Conservation (phyloP, 2,888 invertebrate species). For the Clivina fossor region DNA sequence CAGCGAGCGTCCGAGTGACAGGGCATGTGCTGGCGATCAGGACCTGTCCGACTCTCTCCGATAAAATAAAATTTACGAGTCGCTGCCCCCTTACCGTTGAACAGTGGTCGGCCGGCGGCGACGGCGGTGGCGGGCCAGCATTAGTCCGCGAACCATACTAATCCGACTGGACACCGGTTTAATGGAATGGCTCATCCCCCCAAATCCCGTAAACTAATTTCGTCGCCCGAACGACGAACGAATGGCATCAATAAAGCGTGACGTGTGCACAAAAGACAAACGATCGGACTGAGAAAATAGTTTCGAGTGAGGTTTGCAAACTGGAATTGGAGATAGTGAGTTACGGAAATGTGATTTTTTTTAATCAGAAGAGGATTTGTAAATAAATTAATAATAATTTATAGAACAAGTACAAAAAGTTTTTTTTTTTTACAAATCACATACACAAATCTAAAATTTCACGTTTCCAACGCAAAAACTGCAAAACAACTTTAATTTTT, state of each 20-base stretch:
- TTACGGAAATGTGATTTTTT: too few relatives aligned
- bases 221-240: slow-evolving; percentile 40
- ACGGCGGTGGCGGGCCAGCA: slow-evolving; percentile 13
- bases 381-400: too few relatives aligned
- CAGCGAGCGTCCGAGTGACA: too few relatives aligned
- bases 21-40: too few relatives aligned
- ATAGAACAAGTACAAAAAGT: too few relatives aligned
- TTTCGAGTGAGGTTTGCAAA: too few relatives aligned
- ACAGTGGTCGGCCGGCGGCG: not conserved
- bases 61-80: slow-evolving; percentile 48
- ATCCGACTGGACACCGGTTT: slow-evolving; percentile 39
- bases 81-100: too few relatives aligned
- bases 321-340: too few relatives aligned
- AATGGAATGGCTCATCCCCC: slow-evolving; percentile 46
- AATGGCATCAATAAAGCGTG: slow-evolving; percentile 39
- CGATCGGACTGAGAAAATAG: too few relatives aligned
- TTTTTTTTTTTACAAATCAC: slow-evolving; percentile 4
- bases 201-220: slow-evolving; percentile 47
- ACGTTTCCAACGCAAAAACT: not conserved
- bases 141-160: slow-evolving; percentile 28
- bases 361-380: too few relatives aligned
- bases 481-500: too few relatives aligned
- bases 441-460: slow-evolving; percentile 3
- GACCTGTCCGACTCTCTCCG: too few relatives aligned
- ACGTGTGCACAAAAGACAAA: slow-evolving; percentile 4